These are phyloP conservation scores for Steinernema carpocapsae DNA, from an alignment of 2,888 invertebrate genomes.

Conservation along the genomic window DNA sequence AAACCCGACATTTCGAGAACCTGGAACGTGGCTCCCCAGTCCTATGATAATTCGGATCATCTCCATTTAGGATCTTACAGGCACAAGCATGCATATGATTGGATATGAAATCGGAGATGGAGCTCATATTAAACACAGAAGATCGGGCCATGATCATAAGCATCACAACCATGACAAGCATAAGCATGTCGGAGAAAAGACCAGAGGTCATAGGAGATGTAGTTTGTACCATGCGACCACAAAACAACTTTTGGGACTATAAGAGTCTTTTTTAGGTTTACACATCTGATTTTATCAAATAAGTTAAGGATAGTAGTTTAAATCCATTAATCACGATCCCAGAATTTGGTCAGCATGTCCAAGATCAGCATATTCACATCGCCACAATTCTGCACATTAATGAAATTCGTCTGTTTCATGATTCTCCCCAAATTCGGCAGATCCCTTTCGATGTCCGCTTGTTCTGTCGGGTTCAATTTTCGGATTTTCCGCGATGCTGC, in stretches of 20 bases:
- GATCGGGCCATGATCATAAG: not conserved
- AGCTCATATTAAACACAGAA: too few species aligned
- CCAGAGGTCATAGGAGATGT: not conserved
- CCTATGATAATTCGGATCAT: not conserved
- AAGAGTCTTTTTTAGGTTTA: too few species aligned
- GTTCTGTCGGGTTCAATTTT: not conserved
- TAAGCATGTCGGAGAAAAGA: too few species aligned
- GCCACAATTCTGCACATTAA: conserved; percentile 13
- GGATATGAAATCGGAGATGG: too few species aligned
- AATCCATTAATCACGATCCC: not conserved
- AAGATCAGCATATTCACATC: conserved; percentile 3
- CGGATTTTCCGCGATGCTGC: not conserved
- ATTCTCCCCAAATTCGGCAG: conserved; percentile 17
- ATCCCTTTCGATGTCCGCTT: conserved; percentile 5
- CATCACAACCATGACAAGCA: not conserved
- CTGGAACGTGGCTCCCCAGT: not conserved
- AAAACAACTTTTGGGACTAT: too few species aligned
- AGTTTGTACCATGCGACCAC: not conserved
- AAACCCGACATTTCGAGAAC: not conserved
- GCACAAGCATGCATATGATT: not conserved
- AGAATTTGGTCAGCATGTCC: not conserved
- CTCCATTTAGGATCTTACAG: not conserved
- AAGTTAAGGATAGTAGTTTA: too few species aligned
- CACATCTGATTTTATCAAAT: too few species aligned
- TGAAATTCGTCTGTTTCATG: conserved; percentile 12